A percentile compares a stretch with the other conserved stretches of the same genome.
phyloP scores from a whole-genome alignment of 2,113 vertebrate species.

The Chloropsis hardwickii region DNA sequence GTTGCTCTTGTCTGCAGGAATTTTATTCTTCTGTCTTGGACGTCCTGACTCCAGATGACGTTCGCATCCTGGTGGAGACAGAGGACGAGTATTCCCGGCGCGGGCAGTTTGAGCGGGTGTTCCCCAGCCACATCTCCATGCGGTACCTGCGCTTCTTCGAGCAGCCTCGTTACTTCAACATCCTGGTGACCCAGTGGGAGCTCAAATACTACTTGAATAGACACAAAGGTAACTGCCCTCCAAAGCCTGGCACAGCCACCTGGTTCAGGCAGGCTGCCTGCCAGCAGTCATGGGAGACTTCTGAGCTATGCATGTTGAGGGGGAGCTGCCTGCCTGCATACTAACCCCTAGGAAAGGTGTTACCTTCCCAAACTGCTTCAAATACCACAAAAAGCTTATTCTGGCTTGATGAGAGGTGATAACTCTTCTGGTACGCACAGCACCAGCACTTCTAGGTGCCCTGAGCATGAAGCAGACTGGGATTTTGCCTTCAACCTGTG shows the following conservation, averaged over 20 bases:
- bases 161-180: slow-evolving; percentile 89
- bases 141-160: slow-evolving; percentile 93
- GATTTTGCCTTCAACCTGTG: not conserved
- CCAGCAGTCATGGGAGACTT: not conserved
- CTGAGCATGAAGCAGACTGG: not conserved
- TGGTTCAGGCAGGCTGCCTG: not conserved
- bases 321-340: not conserved
- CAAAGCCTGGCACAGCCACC: not conserved
- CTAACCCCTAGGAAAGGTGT: not conserved
- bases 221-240: slow-evolving; percentile 74
- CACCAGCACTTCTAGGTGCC: not conserved
- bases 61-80: slow-evolving; percentile 84
- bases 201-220: slow-evolving; percentile 82
- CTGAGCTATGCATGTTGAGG: not conserved
- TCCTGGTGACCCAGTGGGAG: slow-evolving; percentile 93
- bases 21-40: slow-evolving; percentile 85
- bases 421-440: not conserved
- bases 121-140: slow-evolving; percentile 83
- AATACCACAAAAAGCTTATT: not conserved
- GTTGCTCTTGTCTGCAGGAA: slow-evolving; percentile 70
- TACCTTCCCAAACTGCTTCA: not conserved
- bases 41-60: slow-evolving; percentile 87
- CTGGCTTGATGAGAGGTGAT: not conserved
- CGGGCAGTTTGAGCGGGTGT: slow-evolving; percentile 89
- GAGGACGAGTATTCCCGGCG: slow-evolving; percentile 88